phyloP scores from a whole-genome alignment of 2,113 vertebrate species.

The Cyanocitta stelleri region DNA sequence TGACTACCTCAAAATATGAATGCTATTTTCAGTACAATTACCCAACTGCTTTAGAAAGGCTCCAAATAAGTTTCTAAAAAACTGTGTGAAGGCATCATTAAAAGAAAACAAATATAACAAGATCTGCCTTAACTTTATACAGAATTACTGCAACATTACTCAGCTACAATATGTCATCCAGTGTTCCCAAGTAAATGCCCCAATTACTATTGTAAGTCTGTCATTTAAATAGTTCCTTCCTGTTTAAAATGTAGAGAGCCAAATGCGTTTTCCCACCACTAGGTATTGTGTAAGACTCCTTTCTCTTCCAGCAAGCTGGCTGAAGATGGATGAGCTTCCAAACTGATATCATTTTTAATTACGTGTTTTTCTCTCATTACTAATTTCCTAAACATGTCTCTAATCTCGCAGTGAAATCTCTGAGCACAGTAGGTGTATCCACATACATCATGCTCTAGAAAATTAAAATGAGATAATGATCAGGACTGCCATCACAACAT shows the following conservation, averaged over 20 bases:
- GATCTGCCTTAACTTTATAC: not conserved
- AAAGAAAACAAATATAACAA: not conserved
- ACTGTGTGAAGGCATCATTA: not conserved
- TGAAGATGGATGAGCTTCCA: constrained; percentile 63
- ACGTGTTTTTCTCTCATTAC: constrained; percentile 42
- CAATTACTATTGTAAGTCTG: constrained; percentile 44
- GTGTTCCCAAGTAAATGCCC: not conserved
- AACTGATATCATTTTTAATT: constrained; percentile 56
- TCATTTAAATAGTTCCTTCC: constrained; percentile 59
- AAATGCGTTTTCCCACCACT: constrained; percentile 53
- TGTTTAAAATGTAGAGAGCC: constrained; percentile 56
- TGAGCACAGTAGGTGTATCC: not conserved
- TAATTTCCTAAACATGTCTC: constrained; percentile 60
- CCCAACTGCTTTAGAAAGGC: not conserved
- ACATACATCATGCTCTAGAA: constrained; percentile 41
- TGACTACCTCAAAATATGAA: not conserved
- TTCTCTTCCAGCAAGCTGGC: constrained; percentile 53
- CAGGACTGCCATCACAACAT: constrained; percentile 47
- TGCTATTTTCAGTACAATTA: not conserved
- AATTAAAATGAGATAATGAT: constrained; percentile 60
- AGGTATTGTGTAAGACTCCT: constrained; percentile 41
- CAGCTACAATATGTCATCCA: not conserved
- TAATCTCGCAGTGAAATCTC: constrained; percentile 43
- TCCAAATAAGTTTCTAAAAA: not conserved
- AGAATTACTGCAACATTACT: not conserved